Conservation (phyloP, 2,888 invertebrate genomes). For the Rhagonycha lutea region DNA sequence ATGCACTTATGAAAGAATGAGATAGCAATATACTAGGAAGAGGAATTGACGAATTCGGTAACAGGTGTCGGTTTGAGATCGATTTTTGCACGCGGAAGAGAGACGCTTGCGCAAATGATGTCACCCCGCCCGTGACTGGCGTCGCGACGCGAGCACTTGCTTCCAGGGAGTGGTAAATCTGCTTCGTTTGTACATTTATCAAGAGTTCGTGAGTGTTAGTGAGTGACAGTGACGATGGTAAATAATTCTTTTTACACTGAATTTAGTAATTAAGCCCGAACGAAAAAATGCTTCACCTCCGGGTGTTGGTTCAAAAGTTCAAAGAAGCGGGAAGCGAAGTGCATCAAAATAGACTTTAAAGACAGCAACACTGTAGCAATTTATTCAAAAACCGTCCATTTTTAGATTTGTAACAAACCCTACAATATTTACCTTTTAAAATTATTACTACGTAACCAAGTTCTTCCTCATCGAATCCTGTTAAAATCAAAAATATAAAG, state of each 20-base stretch:
- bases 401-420: conserved; percentile 13
- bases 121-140: conserved; percentile 48
- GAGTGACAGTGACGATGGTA: conserved; percentile 28
- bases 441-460: conserved; percentile 8
- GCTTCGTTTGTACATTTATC: conserved; percentile 29
- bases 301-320: background rate
- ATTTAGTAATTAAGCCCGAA: conserved; percentile 11
- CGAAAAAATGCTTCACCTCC: conserved; percentile 8
- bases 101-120: conserved; percentile 42
- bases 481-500: background rate
- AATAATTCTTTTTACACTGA: conserved; percentile 12
- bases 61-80: conserved; percentile 55
- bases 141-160: conserved; percentile 49
- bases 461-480: conserved; percentile 14
- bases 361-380: conserved; percentile 3
- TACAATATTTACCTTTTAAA: conserved; percentile 13
- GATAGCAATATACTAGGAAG: conserved; percentile 24
- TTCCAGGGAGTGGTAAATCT: conserved; percentile 53
- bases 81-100: conserved; percentile 46
- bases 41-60: conserved; percentile 47
- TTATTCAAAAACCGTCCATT: conserved; percentile 22
- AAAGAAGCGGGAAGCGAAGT: background rate
- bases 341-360: background rate
- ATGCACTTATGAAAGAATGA: conserved; percentile 35
- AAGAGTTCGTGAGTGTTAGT: conserved; percentile 30